phyloP scores from a whole-genome alignment of 2,797 vertebrate genomes.

The Apogon hyalosoma region DNA sequence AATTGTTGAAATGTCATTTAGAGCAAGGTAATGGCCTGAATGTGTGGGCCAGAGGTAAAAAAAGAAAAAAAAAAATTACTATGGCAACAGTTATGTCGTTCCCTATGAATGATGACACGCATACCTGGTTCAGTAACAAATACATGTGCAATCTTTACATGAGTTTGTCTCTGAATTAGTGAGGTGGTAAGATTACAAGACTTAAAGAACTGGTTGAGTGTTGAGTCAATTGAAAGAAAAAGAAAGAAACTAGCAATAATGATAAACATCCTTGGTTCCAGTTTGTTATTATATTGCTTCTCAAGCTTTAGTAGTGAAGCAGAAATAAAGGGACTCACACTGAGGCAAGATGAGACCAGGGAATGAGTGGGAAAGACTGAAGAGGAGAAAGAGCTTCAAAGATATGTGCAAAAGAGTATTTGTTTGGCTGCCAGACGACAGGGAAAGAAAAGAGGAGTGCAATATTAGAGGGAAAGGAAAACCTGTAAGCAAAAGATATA shows the following conservation, averaged over 20 bases:
- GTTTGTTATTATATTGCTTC: background rate
- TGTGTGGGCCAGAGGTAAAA: slow-evolving; percentile 27
- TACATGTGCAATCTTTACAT: slow-evolving; percentile 15
- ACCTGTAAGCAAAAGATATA: slow-evolving; percentile 37
- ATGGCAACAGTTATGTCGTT: slow-evolving; percentile 45
- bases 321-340: slow-evolving; percentile 5
- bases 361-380: background rate
- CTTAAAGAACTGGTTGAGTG: too few species aligned
- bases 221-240: too few species aligned
- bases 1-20: slow-evolving; percentile 52
- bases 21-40: slow-evolving; percentile 49
- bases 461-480: slow-evolving; percentile 32
- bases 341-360: background rate
- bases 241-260: background rate
- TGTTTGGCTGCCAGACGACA: slow-evolving; percentile 18
- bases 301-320: background rate
- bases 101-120: slow-evolving; percentile 26
- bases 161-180: slow-evolving; percentile 7
- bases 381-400: slow-evolving; percentile 8
- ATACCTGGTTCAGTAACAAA: slow-evolving; percentile 37
- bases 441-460: background rate
- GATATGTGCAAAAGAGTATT: slow-evolving; percentile 15
- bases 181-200: too few species aligned
- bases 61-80: slow-evolving; percentile 1
- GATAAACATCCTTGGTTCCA: slow-evolving; percentile 20